Conservation (phyloP, 2,888 invertebrate genomes). For the Lacanobia oleracea region DNA sequence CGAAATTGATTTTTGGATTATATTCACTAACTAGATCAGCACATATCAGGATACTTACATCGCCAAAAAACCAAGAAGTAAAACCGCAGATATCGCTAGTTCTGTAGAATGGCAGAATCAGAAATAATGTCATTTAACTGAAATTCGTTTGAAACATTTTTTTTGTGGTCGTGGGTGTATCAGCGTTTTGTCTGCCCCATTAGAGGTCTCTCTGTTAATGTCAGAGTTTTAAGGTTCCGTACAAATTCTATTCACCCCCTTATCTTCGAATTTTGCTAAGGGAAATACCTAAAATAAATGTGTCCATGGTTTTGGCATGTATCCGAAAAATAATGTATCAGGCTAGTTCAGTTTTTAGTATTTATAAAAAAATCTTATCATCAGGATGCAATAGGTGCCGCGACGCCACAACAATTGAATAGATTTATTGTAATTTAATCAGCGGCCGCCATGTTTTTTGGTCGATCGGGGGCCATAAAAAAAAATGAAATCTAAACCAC, state of each 20-base stretch:
- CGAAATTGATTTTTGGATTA: no score
- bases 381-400: no score
- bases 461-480: no score
- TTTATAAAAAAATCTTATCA: no score
- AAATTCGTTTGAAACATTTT: slow-evolving; percentile 11
- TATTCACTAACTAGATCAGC: neutral
- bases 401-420: no score
- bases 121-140: neutral
- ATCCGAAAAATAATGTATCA: no score
- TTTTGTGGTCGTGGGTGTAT: slow-evolving; percentile 4
- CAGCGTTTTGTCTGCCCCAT: slow-evolving; percentile 19
- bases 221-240: neutral
- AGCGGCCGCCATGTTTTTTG: no score
- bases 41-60: neutral
- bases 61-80: neutral
- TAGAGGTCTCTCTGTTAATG: slow-evolving; percentile 19
- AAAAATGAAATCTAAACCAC: no score
- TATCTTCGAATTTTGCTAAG: neutral
- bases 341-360: no score
- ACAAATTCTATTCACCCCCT: neutral
- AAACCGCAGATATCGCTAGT: neutral
- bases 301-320: no score
- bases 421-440: no score
- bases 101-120: slow-evolving; percentile 2
- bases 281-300: no score